These are phyloP conservation scores for Oreotrochilus melanogaster DNA, from an alignment of 2,113 vertebrate species.

Conservation along the genomic window DNA sequence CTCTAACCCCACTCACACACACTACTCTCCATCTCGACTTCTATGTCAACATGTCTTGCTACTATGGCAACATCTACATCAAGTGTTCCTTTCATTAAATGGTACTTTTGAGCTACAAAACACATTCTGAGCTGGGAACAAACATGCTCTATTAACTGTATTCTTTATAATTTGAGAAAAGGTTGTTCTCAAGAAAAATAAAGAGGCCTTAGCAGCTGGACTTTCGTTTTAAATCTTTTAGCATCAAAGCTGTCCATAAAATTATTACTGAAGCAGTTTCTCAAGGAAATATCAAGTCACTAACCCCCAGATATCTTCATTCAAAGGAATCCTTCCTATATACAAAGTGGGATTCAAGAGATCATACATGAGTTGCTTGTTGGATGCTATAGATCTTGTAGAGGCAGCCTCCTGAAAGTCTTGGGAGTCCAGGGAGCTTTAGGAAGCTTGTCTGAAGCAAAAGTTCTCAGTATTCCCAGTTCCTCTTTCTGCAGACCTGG, in stretches of 20 bases:
- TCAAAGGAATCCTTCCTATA: background rate
- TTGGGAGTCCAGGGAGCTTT: background rate
- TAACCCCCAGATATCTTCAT: background rate
- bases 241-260: background rate
- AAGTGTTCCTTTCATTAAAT: slow-evolving; percentile 42
- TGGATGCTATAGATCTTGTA: background rate
- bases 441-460: background rate
- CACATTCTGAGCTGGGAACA: slow-evolving; percentile 6
- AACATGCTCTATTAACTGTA: background rate
- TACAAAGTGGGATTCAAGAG: background rate
- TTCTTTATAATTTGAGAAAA: slow-evolving; percentile 11
- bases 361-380: rapidly evolving
- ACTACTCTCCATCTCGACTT: background rate
- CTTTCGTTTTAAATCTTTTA: background rate
- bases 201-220: background rate
- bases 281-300: background rate
- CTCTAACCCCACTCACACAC: background rate
- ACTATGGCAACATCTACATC: slow-evolving; percentile 54
- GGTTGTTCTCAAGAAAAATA: background rate
- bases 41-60: slow-evolving; percentile 58
- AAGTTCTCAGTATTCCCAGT: background rate
- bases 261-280: background rate
- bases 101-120: slow-evolving; percentile 23
- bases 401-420: background rate
- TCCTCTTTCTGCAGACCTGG: background rate